Evolutionary conservation across 2,888 invertebrate species (phyloP), one percentile per base, ranked within the genome.

Genomic region (Cheilosia vulpina): DNA sequence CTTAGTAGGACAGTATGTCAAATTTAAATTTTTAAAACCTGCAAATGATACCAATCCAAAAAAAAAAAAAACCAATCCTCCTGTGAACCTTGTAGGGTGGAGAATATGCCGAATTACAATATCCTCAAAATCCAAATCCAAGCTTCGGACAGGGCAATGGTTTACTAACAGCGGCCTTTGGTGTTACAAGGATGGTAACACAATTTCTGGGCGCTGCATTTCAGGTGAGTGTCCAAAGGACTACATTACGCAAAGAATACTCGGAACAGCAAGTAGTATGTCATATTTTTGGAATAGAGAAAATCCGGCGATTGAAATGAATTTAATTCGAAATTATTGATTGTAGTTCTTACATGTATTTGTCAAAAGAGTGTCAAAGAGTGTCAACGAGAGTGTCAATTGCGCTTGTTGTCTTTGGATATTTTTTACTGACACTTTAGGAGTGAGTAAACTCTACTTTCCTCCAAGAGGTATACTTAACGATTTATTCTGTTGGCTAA

Each of bases 131-230:
- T 72, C 65, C 65, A 85, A 81, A 15, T 24, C 52, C 63, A 65
- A 83, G 78, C 87, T 82, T 87, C 43, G 87, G 87, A 78, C 85
- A 85, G 85, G 87, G 87, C 72, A 87, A 87, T 82, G 87, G 80
- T 76, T 93, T 96, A 77, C 94, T 96, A 63, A 95, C 94, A 72
- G 95, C 96, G 19, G 96, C 96, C 78, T 95, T 96, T 88, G 96
- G 96, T 89, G 96, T 96, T 83, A 96, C 96, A 34, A 94, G 95
- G 91, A 95, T 96, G 2, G 96, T 96, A 90, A 95, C 96, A 81
- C 95, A 95, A 91, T 96, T 96, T 92, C 93, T 96, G 89, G 96
- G 96, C 88, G 94, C 95, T 89, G 96, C 96, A 72, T 94, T 96
- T 89, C 95, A 96, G 94, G 96, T 96, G 85, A 88, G 87, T 87